phyloP scores from a whole-genome alignment of 2,113 vertebrate genomes.

The Setophaga kirtlandii region DNA sequence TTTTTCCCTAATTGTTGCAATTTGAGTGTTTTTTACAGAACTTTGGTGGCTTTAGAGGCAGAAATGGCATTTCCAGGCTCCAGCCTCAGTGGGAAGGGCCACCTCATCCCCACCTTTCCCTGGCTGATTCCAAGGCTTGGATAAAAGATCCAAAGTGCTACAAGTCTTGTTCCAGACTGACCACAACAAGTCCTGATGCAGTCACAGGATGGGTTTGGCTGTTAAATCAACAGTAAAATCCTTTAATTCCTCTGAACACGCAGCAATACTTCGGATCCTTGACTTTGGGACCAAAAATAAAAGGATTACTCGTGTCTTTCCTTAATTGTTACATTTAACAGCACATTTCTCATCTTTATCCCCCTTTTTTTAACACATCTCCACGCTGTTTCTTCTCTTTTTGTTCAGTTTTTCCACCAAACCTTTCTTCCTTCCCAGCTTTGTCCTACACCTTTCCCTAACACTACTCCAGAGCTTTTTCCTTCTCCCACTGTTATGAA shows the following conservation, averaged over 20 bases:
- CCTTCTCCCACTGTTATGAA: slow-evolving; percentile 59
- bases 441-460: slow-evolving; percentile 8
- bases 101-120: neutral
- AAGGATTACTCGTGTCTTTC: neutral
- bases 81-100: neutral
- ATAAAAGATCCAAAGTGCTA: neutral
- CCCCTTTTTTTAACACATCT: neutral
- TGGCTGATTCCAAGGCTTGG: neutral
- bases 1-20: neutral
- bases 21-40: neutral
- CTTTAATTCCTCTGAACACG: neutral
- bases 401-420: neutral
- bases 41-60: neutral
- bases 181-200: neutral
- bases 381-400: accelerated
- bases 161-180: neutral
- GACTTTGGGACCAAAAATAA: neutral
- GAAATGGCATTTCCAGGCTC: neutral
- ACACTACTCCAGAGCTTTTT: slow-evolving; percentile 7
- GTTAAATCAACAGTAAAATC: neutral
- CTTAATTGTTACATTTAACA: neutral
- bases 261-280: neutral
- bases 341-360: neutral
- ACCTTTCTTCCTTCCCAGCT: neutral
- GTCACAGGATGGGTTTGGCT: neutral